These are phyloP conservation scores for Melieria omissa DNA, from an alignment of 2,888 invertebrate genomes.

Conservation along the genomic window DNA sequence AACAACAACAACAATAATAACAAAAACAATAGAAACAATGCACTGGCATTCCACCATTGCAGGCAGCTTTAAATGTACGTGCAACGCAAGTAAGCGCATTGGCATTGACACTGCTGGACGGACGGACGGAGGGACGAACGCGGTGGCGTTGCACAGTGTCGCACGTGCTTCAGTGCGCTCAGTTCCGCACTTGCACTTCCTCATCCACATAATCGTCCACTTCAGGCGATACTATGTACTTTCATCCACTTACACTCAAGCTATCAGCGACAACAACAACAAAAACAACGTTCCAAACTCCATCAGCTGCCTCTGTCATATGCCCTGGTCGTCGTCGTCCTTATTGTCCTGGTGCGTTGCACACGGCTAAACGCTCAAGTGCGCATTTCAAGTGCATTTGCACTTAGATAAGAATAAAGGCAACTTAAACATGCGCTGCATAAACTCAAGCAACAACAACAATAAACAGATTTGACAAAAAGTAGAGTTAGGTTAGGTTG, in stretches of 20 bases:
- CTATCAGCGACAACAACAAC: neutral
- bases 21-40: neutral
- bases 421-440: conserved; percentile 24
- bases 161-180: conserved; percentile 25
- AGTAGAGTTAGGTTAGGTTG: neutral
- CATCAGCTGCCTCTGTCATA: no score
- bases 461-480: neutral
- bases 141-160: conserved; percentile 1
- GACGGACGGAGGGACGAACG: conserved; percentile 10
- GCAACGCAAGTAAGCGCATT: neutral
- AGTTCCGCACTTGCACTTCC: conserved; percentile 28
- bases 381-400: conserved; percentile 18
- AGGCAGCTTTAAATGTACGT: neutral
- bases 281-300: neutral
- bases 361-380: conserved; percentile 4
- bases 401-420: conserved; percentile 25
- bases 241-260: conserved; percentile 11
- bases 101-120: neutral
- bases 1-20: no score
- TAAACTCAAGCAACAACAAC: conserved; percentile 7
- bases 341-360: no score
- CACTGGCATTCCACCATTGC: neutral
- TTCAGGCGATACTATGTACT: conserved; percentile 4
- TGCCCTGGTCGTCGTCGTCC: no score
- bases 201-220: conserved; percentile 31